Evolutionary conservation across 2,888 invertebrate species (phyloP).

Genomic region (Stenichneumon culpator): DNA sequence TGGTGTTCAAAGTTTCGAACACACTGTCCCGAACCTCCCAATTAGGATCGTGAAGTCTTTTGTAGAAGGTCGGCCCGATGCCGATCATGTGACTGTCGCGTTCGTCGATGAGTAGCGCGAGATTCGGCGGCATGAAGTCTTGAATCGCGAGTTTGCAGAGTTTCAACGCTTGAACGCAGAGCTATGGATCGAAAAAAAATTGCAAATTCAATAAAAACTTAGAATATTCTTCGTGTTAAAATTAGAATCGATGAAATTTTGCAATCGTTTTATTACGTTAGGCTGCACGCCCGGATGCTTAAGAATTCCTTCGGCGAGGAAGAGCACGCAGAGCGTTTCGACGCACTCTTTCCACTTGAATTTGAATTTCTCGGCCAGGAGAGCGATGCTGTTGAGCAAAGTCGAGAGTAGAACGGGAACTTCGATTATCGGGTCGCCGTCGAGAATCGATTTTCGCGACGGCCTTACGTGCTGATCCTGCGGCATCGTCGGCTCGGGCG

Average conservation of each 20-base stretch:
- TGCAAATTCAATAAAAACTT: not conserved
- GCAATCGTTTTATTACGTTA: constrained; percentile 82
- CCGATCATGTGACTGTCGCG: constrained; percentile 88
- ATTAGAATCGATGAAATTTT: not conserved
- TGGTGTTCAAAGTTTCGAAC: constrained; percentile 90
- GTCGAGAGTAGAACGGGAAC: constrained; percentile 87
- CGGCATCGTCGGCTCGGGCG: constrained; percentile 20
- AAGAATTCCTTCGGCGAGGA: constrained; percentile 86
- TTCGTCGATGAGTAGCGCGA: constrained; percentile 90
- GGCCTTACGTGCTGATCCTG: constrained; percentile 71
- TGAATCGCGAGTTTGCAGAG: constrained; percentile 90
- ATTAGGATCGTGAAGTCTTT: constrained; percentile 90
- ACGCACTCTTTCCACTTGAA: constrained; percentile 93
- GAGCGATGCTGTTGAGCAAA: constrained; percentile 89
- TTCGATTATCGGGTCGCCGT: constrained; percentile 84
- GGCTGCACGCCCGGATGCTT: constrained; percentile 86
- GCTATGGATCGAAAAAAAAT: constrained; percentile 84
- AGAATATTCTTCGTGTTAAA: not conserved
- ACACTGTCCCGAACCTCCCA: constrained; percentile 94
- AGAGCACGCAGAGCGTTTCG: constrained; percentile 90
- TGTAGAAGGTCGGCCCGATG: constrained; percentile 89
- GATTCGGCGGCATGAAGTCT: constrained; percentile 92
- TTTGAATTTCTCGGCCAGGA: constrained; percentile 89
- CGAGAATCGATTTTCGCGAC: constrained; percentile 75
- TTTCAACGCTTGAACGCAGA: constrained; percentile 90